Base-by-base conservation (phyloP, 2,888 invertebrate species). In the Linyphia triangularis region DNA sequence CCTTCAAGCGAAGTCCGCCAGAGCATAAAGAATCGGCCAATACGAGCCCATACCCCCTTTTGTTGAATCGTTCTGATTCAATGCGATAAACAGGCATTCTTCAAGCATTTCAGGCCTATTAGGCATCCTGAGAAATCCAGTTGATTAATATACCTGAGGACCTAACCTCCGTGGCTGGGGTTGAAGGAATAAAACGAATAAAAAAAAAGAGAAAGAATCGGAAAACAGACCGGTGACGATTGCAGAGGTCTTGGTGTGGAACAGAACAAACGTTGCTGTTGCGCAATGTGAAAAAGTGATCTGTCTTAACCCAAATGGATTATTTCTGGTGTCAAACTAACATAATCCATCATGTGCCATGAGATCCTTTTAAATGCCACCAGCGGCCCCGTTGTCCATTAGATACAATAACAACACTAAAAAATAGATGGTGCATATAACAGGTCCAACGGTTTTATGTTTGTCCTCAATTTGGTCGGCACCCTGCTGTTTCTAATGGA, bases 381-480 rank as follows among this genome's bases (percentile, higher is more conserved):
- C 24, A 33, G 43, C 51, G 79, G 79, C 63, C 85, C 81, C 28
- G 67, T 40, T 86, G 86, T 86, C 86, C 81, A 81, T 81, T 86
- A 86, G 79, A 65, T 73, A 81, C 79, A 86, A 81, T 86, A 86
- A 86, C 37, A 67, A 75, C 72, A 51, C 13, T n/a, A n/a, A 82
- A 63, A 78, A 59, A 79, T 40, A 73, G 73, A 75, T 24, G 22
- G 30, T 24, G 65, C 51, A 57, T 65, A 75, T 75, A 59, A 86
- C 86, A 79, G 75, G 81, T 81, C 81, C 70, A 24, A 37, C 40
- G 73, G 81, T 75, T 75, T 86, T 86, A 69, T 67, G 81, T 86
- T 81, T 86, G 86, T 86, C 86, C 86, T 86, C 86, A 86, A 86
- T 86, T 86, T 81, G 75, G 43, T 40, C n/a, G 75, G 81, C 81